Base-by-base conservation (phyloP, 1,140 invertebrate species). In the Sitodiplosis mosellana region DNA sequence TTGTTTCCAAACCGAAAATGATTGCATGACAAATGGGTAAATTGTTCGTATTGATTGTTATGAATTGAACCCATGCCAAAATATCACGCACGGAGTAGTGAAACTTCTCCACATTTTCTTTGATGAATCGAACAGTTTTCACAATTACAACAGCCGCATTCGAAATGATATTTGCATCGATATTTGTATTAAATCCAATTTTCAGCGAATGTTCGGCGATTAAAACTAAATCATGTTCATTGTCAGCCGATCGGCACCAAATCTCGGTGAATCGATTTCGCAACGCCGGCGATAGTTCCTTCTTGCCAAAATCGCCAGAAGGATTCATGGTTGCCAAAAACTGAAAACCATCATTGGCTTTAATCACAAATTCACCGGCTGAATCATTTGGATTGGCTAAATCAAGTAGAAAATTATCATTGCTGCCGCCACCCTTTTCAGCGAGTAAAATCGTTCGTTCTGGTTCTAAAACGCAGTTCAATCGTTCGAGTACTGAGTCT, bases 321-420 rank as follows among this genome's bases (percentile, higher is more conserved):
- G 96, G 96, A 72, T 99, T 99, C 96, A 99, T 99, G 0, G 96
- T 99, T 7, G 90, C 90, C 48, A 99, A 76, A 56, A 99, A 87
- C 51, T 87, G 77, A 62, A 99, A 99, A 11, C 77, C 73, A 12
- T 76, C 56, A 50, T 78, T 57, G 0, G 95, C 94, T 27, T 71
- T 68, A 33, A 90, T 75, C 2, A 81, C 63, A 51, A 73, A 71
- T 55, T 76, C 73, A 1, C 70, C 66, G 27, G 27, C 27, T 52
- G 64, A 66, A 2, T 60, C 49, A 15, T 52, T 49, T 50, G 59
- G 56, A 22, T 56, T 56, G 45, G 71, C 59, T 33, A 78, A 69
- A 19, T 68, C 64, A 15, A 66, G 58, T 27, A 60, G 48, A 40
- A 56, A 54, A 17, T 68, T 65, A 20, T 59, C 55, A 10, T 64